A percentile compares a stretch with the other conserved stretches of the same genome.
Evolutionary conservation across 37 sponge, comb jelly and placozoan species (phyloP).

Genomic region (Chondrosia reniformis): DNA sequence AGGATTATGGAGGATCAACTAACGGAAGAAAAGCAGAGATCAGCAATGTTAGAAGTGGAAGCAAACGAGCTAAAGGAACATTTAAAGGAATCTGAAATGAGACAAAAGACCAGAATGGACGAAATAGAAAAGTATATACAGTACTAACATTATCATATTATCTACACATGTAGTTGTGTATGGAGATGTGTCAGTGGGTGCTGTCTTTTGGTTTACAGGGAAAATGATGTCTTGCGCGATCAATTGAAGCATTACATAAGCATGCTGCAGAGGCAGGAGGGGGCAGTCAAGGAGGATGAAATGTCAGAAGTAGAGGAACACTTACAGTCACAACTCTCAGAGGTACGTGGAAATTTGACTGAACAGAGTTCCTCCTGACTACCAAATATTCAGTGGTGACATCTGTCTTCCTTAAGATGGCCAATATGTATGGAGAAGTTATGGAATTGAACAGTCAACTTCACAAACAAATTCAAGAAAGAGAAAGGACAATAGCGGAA

Average conservation of each 20-base stretch:
- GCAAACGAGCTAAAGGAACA: constrained; percentile 10
- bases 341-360: background rate
- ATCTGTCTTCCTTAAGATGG: constrained; percentile 73
- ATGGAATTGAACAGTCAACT: constrained; percentile 90
- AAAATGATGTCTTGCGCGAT: constrained; percentile 83
- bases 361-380: background rate
- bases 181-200: background rate
- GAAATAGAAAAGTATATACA: background rate
- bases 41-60: constrained; percentile 16
- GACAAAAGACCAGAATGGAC: constrained; percentile 3
- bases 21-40: background rate
- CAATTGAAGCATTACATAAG: constrained; percentile 93
- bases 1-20: constrained; percentile 4
- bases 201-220: constrained; percentile 34
- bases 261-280: constrained; percentile 69
- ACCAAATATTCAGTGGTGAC: too few relatives aligned
- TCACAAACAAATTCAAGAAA: constrained; percentile 48
- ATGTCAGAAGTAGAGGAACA: background rate
- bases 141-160: background rate
- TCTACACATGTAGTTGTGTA: constrained; percentile 4
- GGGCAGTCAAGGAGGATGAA: background rate
- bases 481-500: constrained; percentile 41
- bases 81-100: background rate
- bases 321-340: constrained; percentile 2
- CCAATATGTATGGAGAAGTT: constrained; percentile 96